These are phyloP conservation scores for Xestia sexstrigata DNA, from an alignment of 2,888 invertebrate genomes.

Conservation along the genomic window DNA sequence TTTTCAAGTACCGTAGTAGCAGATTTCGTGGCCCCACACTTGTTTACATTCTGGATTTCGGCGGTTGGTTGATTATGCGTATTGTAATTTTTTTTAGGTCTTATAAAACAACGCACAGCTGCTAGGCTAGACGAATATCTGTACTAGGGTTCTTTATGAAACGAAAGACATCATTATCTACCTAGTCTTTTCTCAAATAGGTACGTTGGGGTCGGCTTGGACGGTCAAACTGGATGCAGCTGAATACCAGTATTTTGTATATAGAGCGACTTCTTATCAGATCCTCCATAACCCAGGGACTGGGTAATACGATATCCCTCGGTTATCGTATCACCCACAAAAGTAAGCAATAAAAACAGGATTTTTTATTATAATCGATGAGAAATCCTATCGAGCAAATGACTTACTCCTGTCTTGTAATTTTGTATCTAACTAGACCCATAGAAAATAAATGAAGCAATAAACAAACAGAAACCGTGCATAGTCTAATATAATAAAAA, in stretches of 20 bases:
- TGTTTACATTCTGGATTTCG: too few relatives aligned
- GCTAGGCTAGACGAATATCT: not conserved
- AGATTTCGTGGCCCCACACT: too few relatives aligned
- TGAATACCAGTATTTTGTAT: not conserved
- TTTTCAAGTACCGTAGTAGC: too few relatives aligned
- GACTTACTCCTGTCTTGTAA: not conserved
- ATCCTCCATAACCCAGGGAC: not conserved
- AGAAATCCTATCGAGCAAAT: not conserved
- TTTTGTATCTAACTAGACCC: not conserved
- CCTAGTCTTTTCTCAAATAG: too few relatives aligned
- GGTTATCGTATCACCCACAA: too few relatives aligned
- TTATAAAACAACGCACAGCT: not conserved
- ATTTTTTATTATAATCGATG: not conserved
- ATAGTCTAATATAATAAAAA: constrained; percentile 32
- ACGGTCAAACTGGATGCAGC: not conserved
- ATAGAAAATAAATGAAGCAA: too few relatives aligned
- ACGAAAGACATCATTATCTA: not conserved
- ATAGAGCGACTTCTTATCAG: not conserved
- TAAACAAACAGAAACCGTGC: not conserved
- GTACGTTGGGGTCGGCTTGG: too few relatives aligned
- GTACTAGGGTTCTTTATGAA: not conserved
- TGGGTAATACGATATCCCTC: not conserved
- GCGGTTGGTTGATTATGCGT: too few relatives aligned
- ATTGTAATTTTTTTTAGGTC: too few relatives aligned
- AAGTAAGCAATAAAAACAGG: too few relatives aligned